These are phyloP conservation scores for Brachypterus glaber DNA, from an alignment of 2,888 invertebrate genomes.

Conservation along the genomic window DNA sequence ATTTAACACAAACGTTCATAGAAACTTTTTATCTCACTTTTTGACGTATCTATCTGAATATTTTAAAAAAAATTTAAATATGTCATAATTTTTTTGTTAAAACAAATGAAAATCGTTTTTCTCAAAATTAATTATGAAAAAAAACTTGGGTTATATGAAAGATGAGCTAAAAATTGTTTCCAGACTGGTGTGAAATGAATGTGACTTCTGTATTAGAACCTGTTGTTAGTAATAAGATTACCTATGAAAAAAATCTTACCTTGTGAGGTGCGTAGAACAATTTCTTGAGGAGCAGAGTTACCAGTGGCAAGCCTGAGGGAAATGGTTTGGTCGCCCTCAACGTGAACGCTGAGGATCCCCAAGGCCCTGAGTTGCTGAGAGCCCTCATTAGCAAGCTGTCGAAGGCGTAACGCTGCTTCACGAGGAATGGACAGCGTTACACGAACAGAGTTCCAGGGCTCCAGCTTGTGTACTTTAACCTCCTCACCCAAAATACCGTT, in stretches of 20 bases:
- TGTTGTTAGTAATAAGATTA: no score
- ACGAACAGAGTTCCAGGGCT: conserved; percentile 97
- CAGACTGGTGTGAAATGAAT: no score
- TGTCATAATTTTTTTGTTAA: no score
- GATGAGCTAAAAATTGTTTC: no score
- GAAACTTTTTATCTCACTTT: no score
- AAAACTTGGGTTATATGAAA: no score
- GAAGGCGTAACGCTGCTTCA: conserved; percentile 85
- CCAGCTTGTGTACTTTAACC: conserved; percentile 63
- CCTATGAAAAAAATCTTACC: conserved; percentile 31
- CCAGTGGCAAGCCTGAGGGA: conserved; percentile 55
- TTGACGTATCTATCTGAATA: no score
- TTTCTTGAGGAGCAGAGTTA: conserved; percentile 62
- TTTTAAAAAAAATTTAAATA: no score
- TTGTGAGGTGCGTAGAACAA: conserved; percentile 51
- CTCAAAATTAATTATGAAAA: no score
- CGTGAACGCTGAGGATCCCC: conserved; percentile 91
- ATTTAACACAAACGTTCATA: no score
- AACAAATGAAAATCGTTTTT: no score
- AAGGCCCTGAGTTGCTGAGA: conserved; percentile 81
- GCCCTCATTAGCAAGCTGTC: conserved; percentile 86
- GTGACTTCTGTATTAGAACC: no score
- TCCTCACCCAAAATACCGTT: conserved; percentile 56
- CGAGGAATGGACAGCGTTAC: conserved; percentile 96
- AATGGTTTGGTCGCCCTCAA: conserved; percentile 79